Evolutionary conservation across 1,140 invertebrate species (phyloP), one percentile per base, ranked within the genome.

Genomic region (Drosophila nigrodunni): DNA sequence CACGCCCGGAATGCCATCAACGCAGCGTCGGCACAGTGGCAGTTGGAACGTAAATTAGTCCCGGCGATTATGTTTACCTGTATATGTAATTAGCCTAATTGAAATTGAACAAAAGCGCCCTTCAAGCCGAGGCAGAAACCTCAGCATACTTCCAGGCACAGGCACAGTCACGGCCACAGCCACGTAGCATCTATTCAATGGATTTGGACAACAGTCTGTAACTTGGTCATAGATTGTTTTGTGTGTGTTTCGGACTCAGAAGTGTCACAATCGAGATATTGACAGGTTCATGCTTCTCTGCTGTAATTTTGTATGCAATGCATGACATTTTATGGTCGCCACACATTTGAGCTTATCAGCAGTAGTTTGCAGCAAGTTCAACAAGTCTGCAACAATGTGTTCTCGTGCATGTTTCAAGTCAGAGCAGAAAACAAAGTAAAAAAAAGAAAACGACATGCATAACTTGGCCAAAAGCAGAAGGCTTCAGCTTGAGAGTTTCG

Each of bases 31-130:
- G 55, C 25, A 30, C 25, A 43, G 49, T 41, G 52, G 61, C 60
- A 60, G 6, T 30, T 30, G 58, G 78, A 71, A 79, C 82, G 70
- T 72, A 87, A 82, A 82, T 78, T 82, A 80, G 70, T 80, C 71
- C 64, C 46, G 61, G 39, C 73, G 82, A 87, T 87, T 82, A 87
- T 87, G 83, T 87, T 87, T 80, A 73, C 83, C 83, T 82, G 72
- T 74, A 75, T 83, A 75, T 83, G 85, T 88, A 88, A 88, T 88
- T 88, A 88, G 80, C 74, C 69, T 88, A 89, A 88, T 89, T 89
- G 74, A 89, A 89, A 78, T 64, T 58, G 85, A 61, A 72, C 85
- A 88, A 89, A 82, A 67, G 77, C 47, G 37, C 15, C 1, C 39
- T 9, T n/a, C 13, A 41, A 35, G 13, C 41, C 18, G 8, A 21